Evolutionary conservation across 2,888 invertebrate genomes (phyloP), one percentile per base, ranked within the genome.

Genomic region (Volucella zonaria): DNA sequence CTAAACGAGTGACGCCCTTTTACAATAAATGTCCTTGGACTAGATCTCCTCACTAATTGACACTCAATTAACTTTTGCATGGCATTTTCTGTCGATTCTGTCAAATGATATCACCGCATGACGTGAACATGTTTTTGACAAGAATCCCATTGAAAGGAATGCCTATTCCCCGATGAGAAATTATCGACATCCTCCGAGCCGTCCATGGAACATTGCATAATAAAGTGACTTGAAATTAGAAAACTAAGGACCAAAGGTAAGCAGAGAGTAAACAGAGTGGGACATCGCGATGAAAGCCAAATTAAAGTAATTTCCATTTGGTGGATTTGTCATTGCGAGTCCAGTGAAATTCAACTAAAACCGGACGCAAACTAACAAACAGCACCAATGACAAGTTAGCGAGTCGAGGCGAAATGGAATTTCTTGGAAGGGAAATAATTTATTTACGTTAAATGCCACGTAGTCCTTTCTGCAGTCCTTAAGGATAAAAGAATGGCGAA

Each of bases 241-340:
- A 66, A 38, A 18, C 67, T 31, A 12, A 23, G 47, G 31, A 15
- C 14, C 47, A 14, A 14, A 14, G 43, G 42, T 18, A 15, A 31
- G 6, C 31, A 15, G 4, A 15, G 4, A 4, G 23, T n/a, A 40
- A 23, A 31, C 15, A 51, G 49, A 54, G 66, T 43, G 40, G 40
- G 62, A 62, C 43, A 52, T 23, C 77, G 14, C 61, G 66, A 6
- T 52, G 49, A 56, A 81, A 75, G 56, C 71, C 31, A 31, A 82
- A 82, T 75, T 76, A 82, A 76, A 54, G 38, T 61, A 59, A 66
- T 76, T 75, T 56, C 49, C 70, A 0, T 31, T 42, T 49, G 67
- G 71, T 6, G 70, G 77, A 70, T 77, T 62, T 54, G 71, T 62
- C 59, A 52, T 56, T 45, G 47, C 52, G 61, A 18, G 40, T 42